A percentile compares a stretch with the other conserved stretches of the same genome.
phyloP scores from a whole-genome alignment of 2,113 vertebrate species.

The Tachysurus fulvidraco region DNA sequence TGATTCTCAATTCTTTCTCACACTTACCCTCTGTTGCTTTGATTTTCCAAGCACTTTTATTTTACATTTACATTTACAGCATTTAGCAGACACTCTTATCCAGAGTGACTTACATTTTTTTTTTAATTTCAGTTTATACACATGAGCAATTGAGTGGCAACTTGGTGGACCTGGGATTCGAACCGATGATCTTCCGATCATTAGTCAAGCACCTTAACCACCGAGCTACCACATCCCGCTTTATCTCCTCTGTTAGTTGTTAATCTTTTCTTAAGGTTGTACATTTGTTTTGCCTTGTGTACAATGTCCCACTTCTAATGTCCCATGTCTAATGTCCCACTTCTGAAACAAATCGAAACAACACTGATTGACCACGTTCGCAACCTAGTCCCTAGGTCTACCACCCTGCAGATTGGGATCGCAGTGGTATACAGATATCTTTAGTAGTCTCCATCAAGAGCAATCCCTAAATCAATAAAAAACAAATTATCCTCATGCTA shows the following conservation, averaged over 20 bases:
- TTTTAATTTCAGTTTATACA: too few species aligned
- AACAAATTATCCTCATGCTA: background rate
- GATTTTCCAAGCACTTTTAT: background rate
- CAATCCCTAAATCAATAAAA: too few species aligned
- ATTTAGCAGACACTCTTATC: too few species aligned
- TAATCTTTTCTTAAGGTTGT: background rate
- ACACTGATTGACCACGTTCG: background rate
- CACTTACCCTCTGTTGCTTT: background rate
- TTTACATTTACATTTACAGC: too few species aligned
- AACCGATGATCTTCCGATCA: too few species aligned
- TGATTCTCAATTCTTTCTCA: background rate
- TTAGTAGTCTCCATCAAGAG: background rate
- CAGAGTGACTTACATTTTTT: too few species aligned
- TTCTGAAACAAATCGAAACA: background rate
- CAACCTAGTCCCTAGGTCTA: background rate
- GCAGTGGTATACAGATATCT: background rate
- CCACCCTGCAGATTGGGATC: background rate
- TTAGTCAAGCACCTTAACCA: too few species aligned
- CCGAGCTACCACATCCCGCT: too few species aligned
- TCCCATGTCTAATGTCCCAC: background rate
- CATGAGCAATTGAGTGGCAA: too few species aligned
- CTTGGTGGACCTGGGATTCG: too few species aligned
- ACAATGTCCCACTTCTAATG: too few species aligned
- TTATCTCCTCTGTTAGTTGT: slow-evolving; percentile 5
- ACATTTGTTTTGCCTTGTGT: slow-evolving; percentile 22